These are phyloP conservation scores for Catharus bicknelli DNA, from an alignment of 2,113 vertebrate species.

Conservation along the genomic window DNA sequence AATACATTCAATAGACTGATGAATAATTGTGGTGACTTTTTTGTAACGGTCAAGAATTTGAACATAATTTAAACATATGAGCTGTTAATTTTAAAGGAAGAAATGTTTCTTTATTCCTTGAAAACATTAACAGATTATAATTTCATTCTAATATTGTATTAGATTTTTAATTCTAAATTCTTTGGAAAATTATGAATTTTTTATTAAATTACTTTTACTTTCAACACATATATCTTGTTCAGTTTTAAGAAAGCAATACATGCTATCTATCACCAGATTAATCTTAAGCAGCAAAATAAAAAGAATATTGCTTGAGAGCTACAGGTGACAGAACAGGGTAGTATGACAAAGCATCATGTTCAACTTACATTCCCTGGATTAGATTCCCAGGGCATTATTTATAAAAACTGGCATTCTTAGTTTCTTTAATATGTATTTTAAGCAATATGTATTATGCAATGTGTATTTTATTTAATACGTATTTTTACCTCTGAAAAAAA, in stretches of 20 bases:
- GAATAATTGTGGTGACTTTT: not conserved
- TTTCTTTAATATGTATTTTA: not conserved
- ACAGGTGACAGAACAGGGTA: not conserved
- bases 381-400: not conserved
- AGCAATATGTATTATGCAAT: too few species aligned
- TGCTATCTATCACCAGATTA: not conserved
- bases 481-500: not conserved
- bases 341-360: not conserved
- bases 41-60: not conserved
- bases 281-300: not conserved
- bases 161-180: not conserved
- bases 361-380: not conserved
- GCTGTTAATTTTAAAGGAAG: not conserved
- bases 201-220: not conserved
- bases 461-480: not conserved
- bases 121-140: not conserved
- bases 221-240: not conserved
- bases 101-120: not conserved
- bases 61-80: not conserved
- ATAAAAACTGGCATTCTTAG: not conserved
- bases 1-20: not conserved
- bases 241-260: not conserved
- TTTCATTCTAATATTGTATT: not conserved
- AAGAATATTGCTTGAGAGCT: not conserved
- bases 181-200: fast-evolving